A percentile compares a stretch with the other conserved stretches of the same genome.
These are phyloP conservation scores for Venustaconcha ellipsiformis DNA, from an alignment of 1,140 invertebrate species.

Conservation along the genomic window DNA sequence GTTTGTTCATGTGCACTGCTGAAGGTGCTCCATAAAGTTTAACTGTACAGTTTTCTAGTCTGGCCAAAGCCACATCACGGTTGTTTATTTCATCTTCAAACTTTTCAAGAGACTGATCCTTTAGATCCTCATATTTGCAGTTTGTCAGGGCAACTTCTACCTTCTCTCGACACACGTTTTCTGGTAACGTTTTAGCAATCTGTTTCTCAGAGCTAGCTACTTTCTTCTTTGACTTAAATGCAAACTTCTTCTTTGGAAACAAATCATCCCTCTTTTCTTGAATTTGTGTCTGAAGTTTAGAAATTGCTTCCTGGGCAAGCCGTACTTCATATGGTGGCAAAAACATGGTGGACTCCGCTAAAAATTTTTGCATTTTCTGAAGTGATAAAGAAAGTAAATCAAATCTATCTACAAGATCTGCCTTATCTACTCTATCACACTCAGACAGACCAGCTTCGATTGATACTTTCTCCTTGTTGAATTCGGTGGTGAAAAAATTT, in stretches of 20 bases:
- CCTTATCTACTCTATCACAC: slow-evolving; percentile 41
- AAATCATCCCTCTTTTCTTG: slow-evolving; percentile 81
- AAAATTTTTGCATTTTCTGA: slow-evolving; percentile 83
- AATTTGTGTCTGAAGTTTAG: slow-evolving; percentile 78
- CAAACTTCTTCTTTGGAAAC: slow-evolving; percentile 93
- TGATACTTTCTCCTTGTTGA: slow-evolving; percentile 37
- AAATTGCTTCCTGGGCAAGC: slow-evolving; percentile 79
- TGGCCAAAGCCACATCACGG: slow-evolving; percentile 85
- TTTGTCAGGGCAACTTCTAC: slow-evolving; percentile 54
- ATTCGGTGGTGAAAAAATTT: slow-evolving; percentile 52
- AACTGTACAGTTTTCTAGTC: slow-evolving; percentile 82
- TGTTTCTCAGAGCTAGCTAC: slow-evolving; percentile 62
- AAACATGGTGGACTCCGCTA: slow-evolving; percentile 86
- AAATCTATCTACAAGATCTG: slow-evolving; percentile 72
- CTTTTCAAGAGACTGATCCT: slow-evolving; percentile 76
- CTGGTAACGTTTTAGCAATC: slow-evolving; percentile 16
- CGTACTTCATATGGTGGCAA: slow-evolving; percentile 83
- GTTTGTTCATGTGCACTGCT: slow-evolving; percentile 85
- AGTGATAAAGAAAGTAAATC: slow-evolving; percentile 80
- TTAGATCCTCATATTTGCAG: slow-evolving; percentile 77
- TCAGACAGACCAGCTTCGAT: slow-evolving; percentile 47
- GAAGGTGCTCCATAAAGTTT: slow-evolving; percentile 87
- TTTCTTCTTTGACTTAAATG: slow-evolving; percentile 80
- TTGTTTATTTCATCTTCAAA: slow-evolving; percentile 78
- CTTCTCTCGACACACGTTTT: slow-evolving; percentile 62